Base-by-base conservation (phyloP, 2,797 vertebrate species). In the Mycteria americana region DNA sequence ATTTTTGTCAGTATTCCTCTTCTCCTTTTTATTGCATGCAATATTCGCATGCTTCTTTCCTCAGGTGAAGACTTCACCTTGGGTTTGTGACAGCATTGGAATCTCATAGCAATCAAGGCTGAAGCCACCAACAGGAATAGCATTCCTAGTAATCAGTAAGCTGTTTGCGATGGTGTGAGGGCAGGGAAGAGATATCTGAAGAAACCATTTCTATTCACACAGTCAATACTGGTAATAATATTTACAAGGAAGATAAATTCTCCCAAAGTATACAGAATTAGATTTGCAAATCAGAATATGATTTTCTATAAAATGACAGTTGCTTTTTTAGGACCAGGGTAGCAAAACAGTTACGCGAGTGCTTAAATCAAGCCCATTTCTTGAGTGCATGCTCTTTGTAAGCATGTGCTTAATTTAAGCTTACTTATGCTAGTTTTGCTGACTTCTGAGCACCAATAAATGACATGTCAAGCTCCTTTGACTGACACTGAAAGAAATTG, bases 131-230 rank as follows among this genome's bases (percentile, higher is more conserved):
- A 70, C 30, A 85, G 43, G 27, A 94, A 53, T 9, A 83, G 35
- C 51, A 67, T 80, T 86, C 65, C 65, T 65, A 54, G 31, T 89
- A 96, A 96, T 96, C 92, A 95, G 45, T 77, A 91, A 75, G 45
- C 78, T 89, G 30, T 43, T 89, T 1, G 2, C 15, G 3, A 30
- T 70, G 59, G 24, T 85, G 24, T 75, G 51, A 92, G 48, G 39
- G 18, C n/a, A 80, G 60, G 57, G 57, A 86, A 85, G 30, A 83
- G 33, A 39, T 43, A 80, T 25, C 43, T 51, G 75, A 92, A 73
- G 41, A 90, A 85, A 65, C 6, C 23, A 33, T 48, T 70, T 83
- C 37, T 69, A 9, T 83, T 72, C 78, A 94, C 19, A 64, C 18
- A 89, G 31, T 86, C 48, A 50, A 35, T 50, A 45, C n/a, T 63